A percentile compares a stretch with the other conserved stretches of the same genome.
Evolutionary conservation across 2,113 vertebrate species (phyloP).

Genomic region (Chionodraco myersi): DNA sequence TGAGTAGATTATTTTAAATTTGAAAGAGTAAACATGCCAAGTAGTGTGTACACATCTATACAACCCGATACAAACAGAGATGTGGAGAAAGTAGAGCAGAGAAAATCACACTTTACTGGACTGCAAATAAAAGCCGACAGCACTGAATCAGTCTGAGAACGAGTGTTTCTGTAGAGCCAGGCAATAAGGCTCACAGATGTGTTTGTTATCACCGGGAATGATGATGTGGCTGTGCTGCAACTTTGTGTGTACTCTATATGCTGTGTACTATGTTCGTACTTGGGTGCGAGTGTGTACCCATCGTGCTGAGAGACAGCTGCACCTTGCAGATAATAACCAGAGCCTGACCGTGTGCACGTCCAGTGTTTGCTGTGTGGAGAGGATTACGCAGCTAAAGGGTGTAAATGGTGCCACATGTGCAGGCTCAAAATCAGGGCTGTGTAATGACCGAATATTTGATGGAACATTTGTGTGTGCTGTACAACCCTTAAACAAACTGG

Average conservation of each 20-base stretch:
- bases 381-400: constrained; percentile 43
- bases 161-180: constrained; percentile 1
- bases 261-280: neutral
- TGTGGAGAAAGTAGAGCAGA: neutral
- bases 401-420: constrained; percentile 47
- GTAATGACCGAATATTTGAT: constrained; percentile 10
- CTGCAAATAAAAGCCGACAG: constrained; percentile 25
- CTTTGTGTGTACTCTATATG: neutral
- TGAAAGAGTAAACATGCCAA: neutral
- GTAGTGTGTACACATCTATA: neutral
- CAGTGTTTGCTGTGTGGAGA: constrained; percentile 37
- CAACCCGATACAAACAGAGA: neutral
- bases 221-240: constrained; percentile 15
- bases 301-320: constrained; percentile 40
- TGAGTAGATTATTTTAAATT: neutral
- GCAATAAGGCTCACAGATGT: constrained; percentile 16
- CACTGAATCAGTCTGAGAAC: neutral
- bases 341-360: constrained; percentile 38
- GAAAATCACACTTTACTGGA: neutral
- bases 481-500: neutral
- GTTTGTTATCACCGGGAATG: constrained; percentile 17
- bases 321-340: constrained; percentile 64
- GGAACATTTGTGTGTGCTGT: neutral
- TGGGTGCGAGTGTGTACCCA: neutral
- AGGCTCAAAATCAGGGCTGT: constrained; percentile 13